phyloP scores from a whole-genome alignment of 2,888 invertebrate genomes.

The Oxycera nigricornis region DNA sequence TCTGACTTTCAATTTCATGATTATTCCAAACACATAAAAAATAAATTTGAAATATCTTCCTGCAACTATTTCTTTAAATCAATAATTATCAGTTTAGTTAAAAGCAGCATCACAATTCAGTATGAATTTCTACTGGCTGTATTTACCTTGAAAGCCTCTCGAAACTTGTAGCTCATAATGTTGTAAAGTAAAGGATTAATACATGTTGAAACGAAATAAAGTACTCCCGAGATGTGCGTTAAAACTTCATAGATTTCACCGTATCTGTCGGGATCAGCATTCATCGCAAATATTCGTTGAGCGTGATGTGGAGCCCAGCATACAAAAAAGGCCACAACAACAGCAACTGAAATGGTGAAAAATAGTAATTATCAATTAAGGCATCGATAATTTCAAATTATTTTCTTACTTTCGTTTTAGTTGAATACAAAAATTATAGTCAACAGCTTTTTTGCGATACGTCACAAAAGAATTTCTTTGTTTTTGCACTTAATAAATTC shows the following conservation, averaged over 20 bases:
- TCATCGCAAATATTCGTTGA: constrained; percentile 75
- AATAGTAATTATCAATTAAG: no score
- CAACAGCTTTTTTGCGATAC: no score
- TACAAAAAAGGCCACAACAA: constrained; percentile 82
- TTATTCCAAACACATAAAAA: no score
- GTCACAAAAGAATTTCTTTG: no score
- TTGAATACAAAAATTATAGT: no score
- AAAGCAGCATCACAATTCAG: constrained; percentile 1
- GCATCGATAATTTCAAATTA: no score
- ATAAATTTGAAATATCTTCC: no score
- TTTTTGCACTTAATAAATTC: no score
- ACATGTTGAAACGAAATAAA: constrained; percentile 73
- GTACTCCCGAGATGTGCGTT: constrained; percentile 70
- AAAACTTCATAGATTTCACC: constrained; percentile 68
- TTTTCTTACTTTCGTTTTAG: no score
- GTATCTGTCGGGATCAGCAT: constrained; percentile 42
- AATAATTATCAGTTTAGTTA: no score
- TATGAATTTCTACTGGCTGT: background rate
- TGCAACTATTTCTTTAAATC: no score
- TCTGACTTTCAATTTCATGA: no score
- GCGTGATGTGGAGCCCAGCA: constrained; percentile 90
- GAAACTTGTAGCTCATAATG: constrained; percentile 75
- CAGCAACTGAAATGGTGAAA: constrained; percentile 69
- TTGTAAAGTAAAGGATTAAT: constrained; percentile 75
- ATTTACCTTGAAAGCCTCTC: constrained; percentile 72